Evolutionary conservation across 2,113 vertebrate genomes (phyloP).

Genomic region (Pelecanus crispus): DNA sequence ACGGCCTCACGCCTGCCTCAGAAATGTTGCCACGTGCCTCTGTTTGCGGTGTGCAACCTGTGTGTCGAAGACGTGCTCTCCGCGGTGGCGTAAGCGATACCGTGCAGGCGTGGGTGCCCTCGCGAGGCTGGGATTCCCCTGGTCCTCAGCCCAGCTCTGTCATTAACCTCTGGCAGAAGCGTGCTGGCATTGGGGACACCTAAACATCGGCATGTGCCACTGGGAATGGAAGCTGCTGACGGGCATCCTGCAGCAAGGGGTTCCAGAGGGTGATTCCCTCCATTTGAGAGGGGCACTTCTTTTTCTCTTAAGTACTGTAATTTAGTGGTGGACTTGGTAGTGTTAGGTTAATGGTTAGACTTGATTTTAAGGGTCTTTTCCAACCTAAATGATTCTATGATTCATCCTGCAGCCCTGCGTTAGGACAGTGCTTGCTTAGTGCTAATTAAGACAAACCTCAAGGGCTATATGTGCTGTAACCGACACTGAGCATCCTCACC

Average conservation of each 20-base stretch:
- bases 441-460: not conserved
- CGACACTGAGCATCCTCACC: not conserved
- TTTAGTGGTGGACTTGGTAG: not conserved
- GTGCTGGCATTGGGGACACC: not conserved
- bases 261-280: not conserved
- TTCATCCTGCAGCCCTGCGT: not conserved
- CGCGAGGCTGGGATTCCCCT: not conserved
- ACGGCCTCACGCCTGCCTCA: not conserved
- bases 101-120: not conserved
- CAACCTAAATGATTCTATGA: not conserved
- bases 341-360: not conserved
- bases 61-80: not conserved
- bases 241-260: not conserved
- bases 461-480: accelerated
- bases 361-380: not conserved
- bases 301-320: not conserved
- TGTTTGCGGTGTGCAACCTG: not conserved
- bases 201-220: accelerated
- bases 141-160: not conserved
- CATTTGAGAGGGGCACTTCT: not conserved
- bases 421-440: not conserved
- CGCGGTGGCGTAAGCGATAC: not conserved
- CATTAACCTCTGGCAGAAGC: not conserved
- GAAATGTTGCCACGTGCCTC: not conserved
- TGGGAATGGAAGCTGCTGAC: not conserved